phyloP scores from a whole-genome alignment of 2,888 invertebrate species.

The Drosophila acutilabella region DNA sequence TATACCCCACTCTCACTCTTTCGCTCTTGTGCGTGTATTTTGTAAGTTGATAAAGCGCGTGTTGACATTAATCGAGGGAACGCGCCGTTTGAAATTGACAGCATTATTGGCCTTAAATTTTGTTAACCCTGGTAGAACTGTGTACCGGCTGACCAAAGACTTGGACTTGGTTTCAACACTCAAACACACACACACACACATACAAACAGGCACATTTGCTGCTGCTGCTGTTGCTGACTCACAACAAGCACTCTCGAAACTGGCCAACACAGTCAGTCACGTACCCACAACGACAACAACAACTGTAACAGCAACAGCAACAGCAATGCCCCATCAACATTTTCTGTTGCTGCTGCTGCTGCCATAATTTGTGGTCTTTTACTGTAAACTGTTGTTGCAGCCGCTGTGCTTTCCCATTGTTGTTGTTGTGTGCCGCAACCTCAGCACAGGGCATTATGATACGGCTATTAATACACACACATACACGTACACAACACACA shows the following conservation, averaged over 20 bases:
- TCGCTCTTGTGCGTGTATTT: slow-evolving; percentile 23
- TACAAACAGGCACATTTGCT: slow-evolving; percentile 28
- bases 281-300: slow-evolving; percentile 43
- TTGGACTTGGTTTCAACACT: slow-evolving; percentile 26
- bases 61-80: slow-evolving; percentile 77
- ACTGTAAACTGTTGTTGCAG: slow-evolving; percentile 51
- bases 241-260: slow-evolving; percentile 63
- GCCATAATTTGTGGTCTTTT: slow-evolving; percentile 76
- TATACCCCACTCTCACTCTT: neutral
- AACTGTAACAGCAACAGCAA: slow-evolving; percentile 25
- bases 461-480: slow-evolving; percentile 69
- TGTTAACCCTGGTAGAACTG: slow-evolving; percentile 22
- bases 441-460: slow-evolving; percentile 69
- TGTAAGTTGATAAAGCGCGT: slow-evolving; percentile 74
- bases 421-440: slow-evolving; percentile 62
- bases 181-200: slow-evolving; percentile 5
- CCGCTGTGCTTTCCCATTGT: slow-evolving; percentile 42
- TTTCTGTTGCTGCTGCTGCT: slow-evolving; percentile 42
- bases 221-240: slow-evolving; percentile 54
- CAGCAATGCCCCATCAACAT: slow-evolving; percentile 54
- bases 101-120: slow-evolving; percentile 78
- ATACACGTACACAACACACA: slow-evolving; percentile 14
- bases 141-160: slow-evolving; percentile 34
- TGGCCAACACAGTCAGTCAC: slow-evolving; percentile 64
- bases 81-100: slow-evolving; percentile 76